These are phyloP conservation scores for Indicator maculatus DNA, from an alignment of 2,113 vertebrate species.

Conservation along the genomic window DNA sequence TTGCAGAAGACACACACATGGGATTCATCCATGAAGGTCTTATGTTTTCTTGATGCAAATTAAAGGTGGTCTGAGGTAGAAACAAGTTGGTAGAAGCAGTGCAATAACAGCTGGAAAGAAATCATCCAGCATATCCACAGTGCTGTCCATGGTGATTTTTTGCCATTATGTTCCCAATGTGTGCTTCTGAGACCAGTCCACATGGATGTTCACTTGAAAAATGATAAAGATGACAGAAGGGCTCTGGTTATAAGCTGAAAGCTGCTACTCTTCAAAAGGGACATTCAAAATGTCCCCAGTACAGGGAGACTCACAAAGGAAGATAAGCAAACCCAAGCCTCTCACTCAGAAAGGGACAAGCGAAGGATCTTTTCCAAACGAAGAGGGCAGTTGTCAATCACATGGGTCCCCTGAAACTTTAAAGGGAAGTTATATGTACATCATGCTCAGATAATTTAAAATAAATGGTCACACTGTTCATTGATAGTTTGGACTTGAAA, in stretches of 20 bases:
- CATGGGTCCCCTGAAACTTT: neutral
- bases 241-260: neutral
- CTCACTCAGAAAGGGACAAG: neutral
- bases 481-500: neutral
- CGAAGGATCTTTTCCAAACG: neutral
- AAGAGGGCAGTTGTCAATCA: fast-evolving
- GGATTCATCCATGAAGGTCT: neutral
- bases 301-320: neutral
- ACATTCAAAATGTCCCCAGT: neutral
- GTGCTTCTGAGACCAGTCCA: neutral
- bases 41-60: neutral
- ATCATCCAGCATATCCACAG: neutral
- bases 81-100: neutral
- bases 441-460: neutral
- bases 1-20: neutral
- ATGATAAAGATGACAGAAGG: neutral
- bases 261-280: neutral
- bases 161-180: neutral
- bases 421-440: neutral
- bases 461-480: neutral
- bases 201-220: neutral
- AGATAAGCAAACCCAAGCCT: neutral
- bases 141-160: neutral
- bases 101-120: neutral
- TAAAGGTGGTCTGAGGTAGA: neutral